A percentile compares a stretch with the other conserved stretches of the same genome.
phyloP scores from a whole-genome alignment of 1,140 invertebrate genomes.

The Diplogasteroides magnus region DNA sequence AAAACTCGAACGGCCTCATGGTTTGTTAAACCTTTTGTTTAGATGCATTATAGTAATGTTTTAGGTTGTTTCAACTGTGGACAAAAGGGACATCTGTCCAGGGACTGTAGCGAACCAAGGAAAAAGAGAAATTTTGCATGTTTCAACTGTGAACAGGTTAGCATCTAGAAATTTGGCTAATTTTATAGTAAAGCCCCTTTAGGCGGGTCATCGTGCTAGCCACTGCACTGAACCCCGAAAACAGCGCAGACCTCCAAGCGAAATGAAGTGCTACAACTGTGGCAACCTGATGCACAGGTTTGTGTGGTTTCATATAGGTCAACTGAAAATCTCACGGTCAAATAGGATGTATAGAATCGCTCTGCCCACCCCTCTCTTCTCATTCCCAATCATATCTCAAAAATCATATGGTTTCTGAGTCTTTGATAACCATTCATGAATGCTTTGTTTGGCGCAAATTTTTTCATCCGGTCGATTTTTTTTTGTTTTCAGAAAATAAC shows the following conservation, averaged over 20 bases:
- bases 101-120: slow-evolving; percentile 14
- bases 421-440: too few relatives aligned
- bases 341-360: too few relatives aligned
- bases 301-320: too few relatives aligned
- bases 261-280: slow-evolving; percentile 5
- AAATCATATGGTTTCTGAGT: too few relatives aligned
- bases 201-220: slow-evolving; percentile 19
- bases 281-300: slow-evolving; percentile 13
- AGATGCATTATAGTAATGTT: slow-evolving; percentile 14
- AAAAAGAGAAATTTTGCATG: slow-evolving; percentile 11
- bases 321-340: too few relatives aligned
- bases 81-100: slow-evolving; percentile 21
- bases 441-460: too few relatives aligned
- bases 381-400: too few relatives aligned
- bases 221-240: slow-evolving; percentile 13
- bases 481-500: too few relatives aligned
- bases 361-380: too few relatives aligned
- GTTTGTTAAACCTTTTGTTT: slow-evolving; percentile 2
- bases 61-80: slow-evolving; percentile 26
- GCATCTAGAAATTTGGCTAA: slow-evolving; percentile 40
- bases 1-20: not conserved
- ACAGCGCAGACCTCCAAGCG: slow-evolving; percentile 11
- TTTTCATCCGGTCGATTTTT: too few relatives aligned
- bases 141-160: slow-evolving; percentile 25
- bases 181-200: too few relatives aligned